Evolutionary conservation across 1,140 invertebrate species (phyloP), one percentile per base, ranked within the genome.

Genomic region (Neodiprion fabricii): DNA sequence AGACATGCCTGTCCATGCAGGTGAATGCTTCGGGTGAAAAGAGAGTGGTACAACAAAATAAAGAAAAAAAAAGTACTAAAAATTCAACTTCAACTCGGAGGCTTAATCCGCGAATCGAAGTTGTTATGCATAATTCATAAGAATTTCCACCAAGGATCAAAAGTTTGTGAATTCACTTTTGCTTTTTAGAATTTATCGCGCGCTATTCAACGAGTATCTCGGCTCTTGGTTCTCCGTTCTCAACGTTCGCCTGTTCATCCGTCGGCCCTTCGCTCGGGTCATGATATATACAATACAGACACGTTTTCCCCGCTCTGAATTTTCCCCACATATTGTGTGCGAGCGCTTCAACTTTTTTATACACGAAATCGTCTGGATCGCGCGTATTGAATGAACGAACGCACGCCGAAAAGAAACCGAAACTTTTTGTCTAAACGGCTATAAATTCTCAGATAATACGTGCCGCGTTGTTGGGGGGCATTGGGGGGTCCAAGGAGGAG

Each of bases 21-120:
- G 28, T 40, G 28, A 40, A 40, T 40, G 28, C 28, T 40, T 40
- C 28, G 53, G 53, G 53, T 14, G 11, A 61, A 61, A 61, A 61
- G 53, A 17, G 11, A 14, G 53, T 17, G 8, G n/a, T 61, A 8
- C 11, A 61, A 61, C 4, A 17, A 61, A 17, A 61, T 61, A 17
- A 61, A 61, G 53, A 61, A 40, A 40, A 21, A 21, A 40, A 40
- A 40, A 40, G 28, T 40, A 40, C 28, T 40, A 40, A 40, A 40
- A 40, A 61, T 61, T 61, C 53, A 61, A 8, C 53, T 61, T 9
- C 4, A 61, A 61, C 53, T 17, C 11, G 7, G 28, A 40, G 28
- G 80, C 81, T 86, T 86, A 86, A 86, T 86, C 86, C 85, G 84
- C 84, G 85, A 88, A 88, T 88, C 86, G 85, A 88, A 88, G 85